Base-by-base conservation (phyloP, 2,113 vertebrate species). In the Centropus bengalensis region DNA sequence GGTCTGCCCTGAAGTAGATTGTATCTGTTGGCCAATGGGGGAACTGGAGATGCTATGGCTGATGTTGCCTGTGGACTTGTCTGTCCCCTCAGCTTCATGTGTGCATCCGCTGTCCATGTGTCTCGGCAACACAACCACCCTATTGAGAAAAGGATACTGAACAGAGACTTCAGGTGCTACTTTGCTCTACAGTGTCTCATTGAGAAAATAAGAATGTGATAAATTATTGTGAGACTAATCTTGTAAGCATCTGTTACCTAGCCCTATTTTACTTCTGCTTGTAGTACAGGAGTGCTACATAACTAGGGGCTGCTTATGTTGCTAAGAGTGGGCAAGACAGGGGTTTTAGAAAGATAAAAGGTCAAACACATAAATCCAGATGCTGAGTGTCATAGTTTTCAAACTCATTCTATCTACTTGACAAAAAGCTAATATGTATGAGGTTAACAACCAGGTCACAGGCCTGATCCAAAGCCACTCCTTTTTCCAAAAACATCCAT, bases 1-100 rank as follows among this genome's bases (percentile, higher is more conserved):
- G 7, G 14, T 27, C 24, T 71, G 8, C 24, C 42, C 44, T 76
- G 21, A 56, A 51, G 24, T 26, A 40, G 26, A n/a, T 36, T 24
- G 0, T 38, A 69, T 19, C 58, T 76, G 14, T 27, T 62, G 10
- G 14, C 12, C 62, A 24, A 58, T 0, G 2, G 59, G n/a, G 47
- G 17, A 82, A 79, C 16, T 59, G 38, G 14, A 52, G 51, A 32
- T 3, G 4, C 33, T 58, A 28, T 4, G 38, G 55, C 20, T 58
- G n/a, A 13, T 45, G 12, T 1, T 64, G 22, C 8, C 13, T 18
- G 6, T 36, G 36, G 19, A 15, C 26, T 60, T 40, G 16, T 42
- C 26, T 10, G 13, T 27, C 13, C 8, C 22, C 14, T 42, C 8
- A 55, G 19, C 26, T 33, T 6, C 10, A 16, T 4, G 3, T 3